Evolutionary conservation across 1,140 invertebrate species (phyloP), one percentile per base, ranked within the genome.

Genomic region (Heterodera carotae): DNA sequence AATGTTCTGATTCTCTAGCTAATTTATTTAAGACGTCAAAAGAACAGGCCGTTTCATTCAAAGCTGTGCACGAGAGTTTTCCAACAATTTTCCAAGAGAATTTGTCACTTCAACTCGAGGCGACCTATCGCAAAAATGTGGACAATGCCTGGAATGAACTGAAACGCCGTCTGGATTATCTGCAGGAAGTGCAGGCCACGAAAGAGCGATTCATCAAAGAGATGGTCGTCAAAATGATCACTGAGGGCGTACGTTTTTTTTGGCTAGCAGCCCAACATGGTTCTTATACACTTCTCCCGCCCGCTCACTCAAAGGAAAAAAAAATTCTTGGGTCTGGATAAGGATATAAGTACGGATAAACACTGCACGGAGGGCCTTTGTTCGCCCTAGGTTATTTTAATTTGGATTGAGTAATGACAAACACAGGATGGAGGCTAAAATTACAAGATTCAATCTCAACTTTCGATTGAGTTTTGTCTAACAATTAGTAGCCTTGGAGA

Each of bases 101-200:
- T 77, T 80, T 86, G 80, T 81, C 77, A 1, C 81, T 86, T 18
- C 85, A 86, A 70, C 81, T 86, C 48, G 85, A 86, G 70, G 83
- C 86, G 43, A 79, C 85, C 25, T 86, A 88, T 77, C 87, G 84
- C 56, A 78, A 86, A 77, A 86, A 86, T 69, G 86, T 88, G 27
- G 77, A 88, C 39, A 69, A 69, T 25, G 86, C 87, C n/a, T 73
- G 82, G 18, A 80, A 76, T 36, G 85, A 86, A 66, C 33, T 86
- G 48, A 86, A 86, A 67, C 83, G 85, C 43, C 86, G 86, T 29
- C 25, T 86, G 4, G 85, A 86, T 67, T 86, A 84, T 64, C 71
- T 86, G 67, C 77, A 84, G 56, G 85, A 86, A 69, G 86, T 86
- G 33, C 85, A 86, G 59, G 84, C 75, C 36, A 87, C 83, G 33